A percentile compares a stretch with the other conserved stretches of the same genome.
phyloP scores from a whole-genome alignment of 1,140 invertebrate genomes.

The Spodoptera litura region DNA sequence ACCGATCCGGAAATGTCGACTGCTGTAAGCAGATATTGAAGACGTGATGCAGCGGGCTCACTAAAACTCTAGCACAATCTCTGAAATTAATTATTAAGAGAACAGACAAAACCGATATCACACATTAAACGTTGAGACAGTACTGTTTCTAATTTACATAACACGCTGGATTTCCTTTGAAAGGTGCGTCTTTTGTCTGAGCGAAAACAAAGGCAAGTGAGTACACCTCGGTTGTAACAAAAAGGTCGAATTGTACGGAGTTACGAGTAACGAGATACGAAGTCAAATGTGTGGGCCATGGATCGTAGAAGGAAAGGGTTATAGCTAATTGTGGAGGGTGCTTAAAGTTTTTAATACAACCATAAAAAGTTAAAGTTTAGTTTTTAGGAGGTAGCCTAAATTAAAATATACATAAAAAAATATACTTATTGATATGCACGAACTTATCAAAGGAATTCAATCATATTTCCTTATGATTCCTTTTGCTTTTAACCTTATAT shows the following conservation, averaged over 20 bases:
- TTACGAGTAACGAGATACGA: slow-evolving; percentile 56
- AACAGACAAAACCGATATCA: slow-evolving; percentile 11
- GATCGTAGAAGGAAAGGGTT: background rate
- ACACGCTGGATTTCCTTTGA: slow-evolving; percentile 75
- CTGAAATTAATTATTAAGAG: slow-evolving; percentile 13
- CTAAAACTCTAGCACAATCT: too few relatives aligned
- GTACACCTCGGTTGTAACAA: slow-evolving; percentile 59
- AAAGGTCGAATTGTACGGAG: slow-evolving; percentile 64
- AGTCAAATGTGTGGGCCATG: slow-evolving; percentile 38
- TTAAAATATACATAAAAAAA: too few relatives aligned
- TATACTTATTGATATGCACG: too few relatives aligned
- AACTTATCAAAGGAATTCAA: too few relatives aligned
- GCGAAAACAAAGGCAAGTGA: slow-evolving; percentile 71
- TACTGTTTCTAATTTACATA: slow-evolving; percentile 80
- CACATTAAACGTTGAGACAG: slow-evolving; percentile 54
- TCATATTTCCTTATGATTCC: too few relatives aligned
- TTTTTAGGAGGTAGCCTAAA: too few relatives aligned
- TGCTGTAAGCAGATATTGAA: too few relatives aligned
- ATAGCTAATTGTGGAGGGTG: background rate
- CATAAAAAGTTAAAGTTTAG: too few relatives aligned
- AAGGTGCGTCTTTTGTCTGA: slow-evolving; percentile 77
- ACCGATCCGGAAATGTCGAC: too few relatives aligned
- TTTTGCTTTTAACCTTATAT: too few relatives aligned
- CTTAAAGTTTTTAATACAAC: too few relatives aligned
- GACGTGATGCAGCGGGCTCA: too few relatives aligned